Percentiles rank a stretch among this genome's conserved stretches.
Conservation (phyloP, 2,797 vertebrate genomes). For the Gymnoscopelus microlampas region DNA sequence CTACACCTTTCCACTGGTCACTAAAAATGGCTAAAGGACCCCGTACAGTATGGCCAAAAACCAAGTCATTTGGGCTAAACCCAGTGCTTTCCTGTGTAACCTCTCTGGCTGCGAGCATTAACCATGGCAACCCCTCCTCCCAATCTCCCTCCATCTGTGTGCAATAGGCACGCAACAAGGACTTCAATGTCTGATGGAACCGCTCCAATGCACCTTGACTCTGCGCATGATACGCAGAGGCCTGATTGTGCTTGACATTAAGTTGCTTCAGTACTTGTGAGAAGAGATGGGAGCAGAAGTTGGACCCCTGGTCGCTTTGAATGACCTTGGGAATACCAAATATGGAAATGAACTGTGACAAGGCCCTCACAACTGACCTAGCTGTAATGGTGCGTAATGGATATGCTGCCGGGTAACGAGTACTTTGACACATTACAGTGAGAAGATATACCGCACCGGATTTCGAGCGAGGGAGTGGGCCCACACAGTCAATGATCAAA, state of each 20-base stretch:
- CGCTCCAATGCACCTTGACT: constrained; percentile 15
- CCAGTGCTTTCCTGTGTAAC: constrained; percentile 17
- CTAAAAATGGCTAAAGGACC: background rate
- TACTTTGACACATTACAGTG: constrained; percentile 14
- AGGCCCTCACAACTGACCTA: background rate
- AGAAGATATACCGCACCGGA: constrained; percentile 1
- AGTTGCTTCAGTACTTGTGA: constrained; percentile 12
- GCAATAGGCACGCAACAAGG: constrained; percentile 9
- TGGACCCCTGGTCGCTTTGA: constrained; percentile 11
- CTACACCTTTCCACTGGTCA: background rate
- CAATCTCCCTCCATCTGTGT: constrained; percentile 11
- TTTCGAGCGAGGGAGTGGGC: constrained; percentile 4
- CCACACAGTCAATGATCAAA: constrained; percentile 20
- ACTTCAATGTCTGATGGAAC: constrained; percentile 17
- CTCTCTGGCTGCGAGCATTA: constrained; percentile 14
- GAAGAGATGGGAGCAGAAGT: constrained; percentile 14
- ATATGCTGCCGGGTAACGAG: constrained; percentile 9
- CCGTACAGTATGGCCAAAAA: constrained; percentile 4
- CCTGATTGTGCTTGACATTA: background rate
- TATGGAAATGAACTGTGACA: constrained; percentile 11
- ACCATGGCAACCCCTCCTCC: constrained; percentile 15
- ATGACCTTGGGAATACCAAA: constrained; percentile 14
- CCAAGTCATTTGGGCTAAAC: constrained; percentile 21
- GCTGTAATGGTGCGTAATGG: constrained; percentile 8
- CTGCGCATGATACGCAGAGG: constrained; percentile 10